Evolutionary conservation across 2,113 vertebrate genomes (phyloP).

Genomic region (Amblyornis subalaris): DNA sequence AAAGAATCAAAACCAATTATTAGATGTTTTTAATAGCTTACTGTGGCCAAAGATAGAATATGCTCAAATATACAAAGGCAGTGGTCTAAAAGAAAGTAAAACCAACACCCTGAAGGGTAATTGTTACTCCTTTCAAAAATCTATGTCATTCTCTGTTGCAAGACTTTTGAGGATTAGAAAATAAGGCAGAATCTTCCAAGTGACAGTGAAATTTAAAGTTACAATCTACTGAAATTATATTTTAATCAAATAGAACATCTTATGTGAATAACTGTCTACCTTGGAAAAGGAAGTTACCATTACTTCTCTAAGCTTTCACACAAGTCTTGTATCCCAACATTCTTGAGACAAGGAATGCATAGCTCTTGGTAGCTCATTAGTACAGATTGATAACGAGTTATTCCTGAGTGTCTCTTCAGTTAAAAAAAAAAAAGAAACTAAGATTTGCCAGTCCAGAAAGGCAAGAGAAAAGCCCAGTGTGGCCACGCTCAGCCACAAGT

Average conservation of each 20-base stretch:
- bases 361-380: not conserved
- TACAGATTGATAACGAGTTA: not conserved
- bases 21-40: not conserved
- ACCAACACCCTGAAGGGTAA: not conserved
- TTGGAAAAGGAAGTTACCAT: not conserved
- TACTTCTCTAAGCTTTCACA: not conserved
- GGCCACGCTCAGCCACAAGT: not conserved
- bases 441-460: not conserved
- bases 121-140: not conserved
- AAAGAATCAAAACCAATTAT: not conserved
- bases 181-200: not conserved
- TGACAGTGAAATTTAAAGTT: not conserved
- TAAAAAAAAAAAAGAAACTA: rapidly evolving
- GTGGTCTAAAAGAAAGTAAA: not conserved
- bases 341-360: not conserved
- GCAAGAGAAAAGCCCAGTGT: not conserved
- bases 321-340: not conserved
- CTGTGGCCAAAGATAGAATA: not conserved
- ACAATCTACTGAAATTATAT: not conserved
- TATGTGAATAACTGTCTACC: not conserved
- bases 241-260: not conserved
- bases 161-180: not conserved
- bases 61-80: not conserved
- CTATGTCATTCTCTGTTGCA: not conserved
- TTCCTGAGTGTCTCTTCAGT: not conserved